Evolutionary conservation across 2,888 invertebrate genomes (phyloP).

Genomic region (Shargacucullia verbasci): DNA sequence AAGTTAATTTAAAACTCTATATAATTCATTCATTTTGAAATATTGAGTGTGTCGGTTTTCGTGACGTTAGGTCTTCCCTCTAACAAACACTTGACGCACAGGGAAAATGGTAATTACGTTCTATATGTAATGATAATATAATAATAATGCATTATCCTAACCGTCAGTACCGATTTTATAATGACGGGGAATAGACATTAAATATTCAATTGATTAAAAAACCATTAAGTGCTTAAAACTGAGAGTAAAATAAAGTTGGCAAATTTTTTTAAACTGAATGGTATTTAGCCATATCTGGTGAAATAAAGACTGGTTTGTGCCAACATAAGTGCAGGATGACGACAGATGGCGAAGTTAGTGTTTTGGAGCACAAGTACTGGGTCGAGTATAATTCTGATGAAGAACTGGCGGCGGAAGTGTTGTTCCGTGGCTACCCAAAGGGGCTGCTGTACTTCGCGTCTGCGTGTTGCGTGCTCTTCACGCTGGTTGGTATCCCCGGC

Average conservation of each 20-base stretch:
- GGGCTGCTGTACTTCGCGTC: constrained; percentile 91
- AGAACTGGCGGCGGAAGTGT: constrained; percentile 72
- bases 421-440: constrained; percentile 92
- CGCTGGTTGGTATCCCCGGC: constrained; percentile 94
- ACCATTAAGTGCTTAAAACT: background rate
- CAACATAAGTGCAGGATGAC: constrained; percentile 5
- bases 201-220: background rate
- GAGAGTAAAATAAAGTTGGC: background rate
- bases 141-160: background rate
- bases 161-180: constrained; percentile 11
- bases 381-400: constrained; percentile 59
- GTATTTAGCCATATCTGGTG: background rate
- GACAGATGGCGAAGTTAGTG: constrained; percentile 4
- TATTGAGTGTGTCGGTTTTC: too few relatives aligned
- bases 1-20: too few relatives aligned
- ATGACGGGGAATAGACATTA: constrained; percentile 11
- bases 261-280: background rate
- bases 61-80: background rate
- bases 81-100: constrained; percentile 15
- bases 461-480: constrained; percentile 91
- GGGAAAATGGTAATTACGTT: constrained; percentile 20
- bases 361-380: background rate
- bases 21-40: background rate
- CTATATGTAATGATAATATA: background rate
- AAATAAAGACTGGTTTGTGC: background rate